Conservation (phyloP, 2,797 vertebrate genomes). For the Allobates femoralis region DNA sequence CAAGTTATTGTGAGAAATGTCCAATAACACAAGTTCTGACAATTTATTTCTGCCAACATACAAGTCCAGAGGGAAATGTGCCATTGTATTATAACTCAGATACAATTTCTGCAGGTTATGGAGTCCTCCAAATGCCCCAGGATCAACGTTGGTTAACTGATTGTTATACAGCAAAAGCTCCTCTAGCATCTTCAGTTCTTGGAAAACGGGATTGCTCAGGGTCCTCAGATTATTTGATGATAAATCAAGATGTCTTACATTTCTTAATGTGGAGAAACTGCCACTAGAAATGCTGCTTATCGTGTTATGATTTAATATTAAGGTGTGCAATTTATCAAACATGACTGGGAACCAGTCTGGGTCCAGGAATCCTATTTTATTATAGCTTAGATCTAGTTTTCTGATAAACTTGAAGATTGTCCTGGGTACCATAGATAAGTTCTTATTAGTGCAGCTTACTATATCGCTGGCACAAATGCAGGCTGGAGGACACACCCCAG, state of each 20-base stretch:
- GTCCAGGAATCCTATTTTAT: constrained; percentile 78
- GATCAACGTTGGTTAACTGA: constrained; percentile 77
- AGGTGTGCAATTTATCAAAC: constrained; percentile 78
- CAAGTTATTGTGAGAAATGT: constrained; percentile 86
- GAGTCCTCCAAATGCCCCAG: constrained; percentile 80
- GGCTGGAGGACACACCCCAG: constrained; percentile 78
- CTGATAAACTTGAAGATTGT: constrained; percentile 81
- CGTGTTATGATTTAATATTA: constrained; percentile 83
- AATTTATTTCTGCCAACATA: constrained; percentile 78
- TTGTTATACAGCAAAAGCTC: constrained; percentile 89
- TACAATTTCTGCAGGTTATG: constrained; percentile 83
- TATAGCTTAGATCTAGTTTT: constrained; percentile 89
- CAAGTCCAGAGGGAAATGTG: constrained; percentile 80
- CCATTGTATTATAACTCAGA: constrained; percentile 83
- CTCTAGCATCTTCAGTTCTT: constrained; percentile 80
- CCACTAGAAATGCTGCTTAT: constrained; percentile 78
- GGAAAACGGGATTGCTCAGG: constrained; percentile 79
- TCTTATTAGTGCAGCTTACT: constrained; percentile 85
- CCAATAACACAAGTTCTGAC: constrained; percentile 81
- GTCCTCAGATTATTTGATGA: constrained; percentile 84
- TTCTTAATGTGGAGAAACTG: constrained; percentile 79
- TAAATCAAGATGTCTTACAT: constrained; percentile 85
- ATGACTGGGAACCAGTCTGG: constrained; percentile 79
- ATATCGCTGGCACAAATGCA: constrained; percentile 92
- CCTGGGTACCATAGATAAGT: constrained; percentile 81